Base-by-base conservation (phyloP, 2,888 invertebrate species). In the Caradrina clavipalpis region DNA sequence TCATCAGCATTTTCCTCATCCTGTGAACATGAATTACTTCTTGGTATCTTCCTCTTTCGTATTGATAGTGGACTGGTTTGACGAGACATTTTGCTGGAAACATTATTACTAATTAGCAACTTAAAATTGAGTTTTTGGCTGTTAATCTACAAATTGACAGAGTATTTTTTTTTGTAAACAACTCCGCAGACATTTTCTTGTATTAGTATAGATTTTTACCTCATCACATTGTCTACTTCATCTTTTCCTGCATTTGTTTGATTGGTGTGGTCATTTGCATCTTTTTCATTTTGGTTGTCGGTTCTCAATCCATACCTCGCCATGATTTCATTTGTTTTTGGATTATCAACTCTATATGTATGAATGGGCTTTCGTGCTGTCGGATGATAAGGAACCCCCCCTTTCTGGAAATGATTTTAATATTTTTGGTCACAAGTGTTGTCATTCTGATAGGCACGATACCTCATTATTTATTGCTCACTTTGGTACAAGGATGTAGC, bases 201-300 rank as follows among this genome's bases (percentile, higher is more conserved):
- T 26, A 26, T 26, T 26, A 26, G 26, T 4, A 21, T 21, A 60
- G 19, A 26, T 50, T 1, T 13, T 54, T 86, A 94, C 95, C 95
- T 95, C 83, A 89, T 76, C 13, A 89, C 83, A 89, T 94, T 94
- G 79, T 95, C 95, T 35, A 92, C 90, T 82, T 87, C 94, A 87
- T 95, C 95, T 31, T 51, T 58, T 17, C 88, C 90, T 39, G 76
- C 74, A 10, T 13, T 82, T 82, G 8, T 11, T 22, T 39, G 5
- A 17, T 45, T 39, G 19, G 17, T 53, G 6, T 58, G 47, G 8
- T 42, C 19, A 11, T 53, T 39, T 8, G 54, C 15, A 53, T 61
- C 50, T 62, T 47, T 71, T 58, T 73, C 66, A 49, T 69, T 56
- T 15, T 70, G 70, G 4, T 68, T 72, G 4, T 77, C 76, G 2